These are phyloP conservation scores for Andrena trimmerana DNA, from an alignment of 2,888 invertebrate genomes.

Conservation along the genomic window DNA sequence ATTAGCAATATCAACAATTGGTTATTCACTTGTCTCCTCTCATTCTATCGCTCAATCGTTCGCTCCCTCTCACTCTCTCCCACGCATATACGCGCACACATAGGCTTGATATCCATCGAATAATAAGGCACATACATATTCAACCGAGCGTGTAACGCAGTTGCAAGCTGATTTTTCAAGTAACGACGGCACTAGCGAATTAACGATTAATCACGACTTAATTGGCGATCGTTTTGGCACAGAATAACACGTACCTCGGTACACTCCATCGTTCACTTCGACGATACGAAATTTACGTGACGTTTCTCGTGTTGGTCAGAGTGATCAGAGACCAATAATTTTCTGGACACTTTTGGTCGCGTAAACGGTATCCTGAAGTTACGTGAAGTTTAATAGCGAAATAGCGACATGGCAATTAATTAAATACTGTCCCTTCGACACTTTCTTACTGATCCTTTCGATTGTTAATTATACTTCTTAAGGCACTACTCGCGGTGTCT, in stretches of 20 bases:
- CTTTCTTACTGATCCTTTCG: conserved; percentile 13
- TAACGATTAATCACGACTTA: conserved; percentile 55
- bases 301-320: conserved; percentile 19
- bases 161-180: conserved; percentile 45
- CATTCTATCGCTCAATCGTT: not conserved
- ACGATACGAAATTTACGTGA: conserved; percentile 52
- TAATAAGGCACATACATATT: conserved; percentile 46
- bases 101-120: conserved; percentile 22
- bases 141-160: conserved; percentile 35
- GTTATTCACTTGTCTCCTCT: conserved; percentile 39
- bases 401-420: conserved; percentile 16
- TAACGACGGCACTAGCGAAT: conserved; percentile 40
- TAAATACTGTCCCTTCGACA: conserved; percentile 27
- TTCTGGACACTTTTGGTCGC: conserved; percentile 3
- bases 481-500: conserved; percentile 30
- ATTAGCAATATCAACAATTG: conserved; percentile 65
- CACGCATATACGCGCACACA: not conserved
- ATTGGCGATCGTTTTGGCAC: conserved; percentile 79
- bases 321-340: not conserved
- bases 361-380: conserved; percentile 11
- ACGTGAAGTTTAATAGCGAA: conserved; percentile 2
- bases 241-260: conserved; percentile 73
- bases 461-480: conserved; percentile 45
- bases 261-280: not conserved
- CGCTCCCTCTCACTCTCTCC: conserved; percentile 7